A percentile compares a stretch with the other conserved stretches of the same genome.
These are phyloP conservation scores for Myoxocephalus aenaeus DNA, from an alignment of 2,797 vertebrate species.

Conservation along the genomic window DNA sequence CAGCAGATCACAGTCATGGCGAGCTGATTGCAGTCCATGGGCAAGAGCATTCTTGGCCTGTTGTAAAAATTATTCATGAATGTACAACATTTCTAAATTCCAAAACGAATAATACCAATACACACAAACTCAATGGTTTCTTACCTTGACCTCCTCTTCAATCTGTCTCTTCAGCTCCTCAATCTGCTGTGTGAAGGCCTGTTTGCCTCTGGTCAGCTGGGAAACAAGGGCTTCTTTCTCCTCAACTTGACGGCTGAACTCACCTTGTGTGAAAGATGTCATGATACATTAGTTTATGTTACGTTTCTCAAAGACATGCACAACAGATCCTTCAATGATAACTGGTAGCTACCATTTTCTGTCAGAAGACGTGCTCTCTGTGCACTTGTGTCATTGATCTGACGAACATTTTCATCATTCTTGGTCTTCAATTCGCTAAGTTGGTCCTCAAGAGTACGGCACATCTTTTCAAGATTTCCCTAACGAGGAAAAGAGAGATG, in stretches of 20 bases:
- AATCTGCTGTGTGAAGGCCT: conserved; percentile 90
- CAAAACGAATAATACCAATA: neutral
- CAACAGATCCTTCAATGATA: neutral
- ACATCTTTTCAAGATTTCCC: conserved; percentile 90
- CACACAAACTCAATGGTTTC: neutral
- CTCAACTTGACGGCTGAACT: conserved; percentile 87
- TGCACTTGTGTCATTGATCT: conserved; percentile 83
- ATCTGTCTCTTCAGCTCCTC: conserved; percentile 91
- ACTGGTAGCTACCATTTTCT: conserved; percentile 84
- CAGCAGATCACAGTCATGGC: conserved; percentile 88
- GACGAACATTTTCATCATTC: conserved; percentile 86
- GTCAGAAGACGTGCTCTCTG: conserved; percentile 89
- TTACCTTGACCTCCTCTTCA: conserved; percentile 83
- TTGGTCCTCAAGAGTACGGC: conserved; percentile 88
- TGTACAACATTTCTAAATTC: neutral
- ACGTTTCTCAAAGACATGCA: neutral
- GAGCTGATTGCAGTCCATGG: conserved; percentile 87
- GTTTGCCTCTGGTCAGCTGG: conserved; percentile 91
- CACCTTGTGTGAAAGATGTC: conserved; percentile 71
- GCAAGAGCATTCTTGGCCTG: conserved; percentile 91
- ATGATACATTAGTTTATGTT: neutral
- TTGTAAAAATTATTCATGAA: conserved; percentile 50
- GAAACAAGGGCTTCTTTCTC: conserved; percentile 90
- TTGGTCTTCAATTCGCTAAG: conserved; percentile 88
- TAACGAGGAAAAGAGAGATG: conserved; percentile 47